These are phyloP conservation scores for Leucophenga montana DNA, from an alignment of 2,888 invertebrate genomes.

Conservation along the genomic window DNA sequence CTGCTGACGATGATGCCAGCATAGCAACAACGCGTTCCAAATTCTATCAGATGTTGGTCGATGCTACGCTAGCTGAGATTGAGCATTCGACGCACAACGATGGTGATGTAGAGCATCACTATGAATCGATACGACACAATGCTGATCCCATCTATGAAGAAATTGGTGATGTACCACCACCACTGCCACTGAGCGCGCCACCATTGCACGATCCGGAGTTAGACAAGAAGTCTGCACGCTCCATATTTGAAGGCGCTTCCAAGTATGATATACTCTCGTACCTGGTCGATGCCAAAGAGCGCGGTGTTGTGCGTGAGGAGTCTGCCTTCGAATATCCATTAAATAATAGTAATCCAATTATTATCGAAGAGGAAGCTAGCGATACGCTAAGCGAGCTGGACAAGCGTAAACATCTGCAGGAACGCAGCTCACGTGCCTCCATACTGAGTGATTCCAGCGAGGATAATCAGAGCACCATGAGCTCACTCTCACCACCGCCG, in stretches of 20 bases:
- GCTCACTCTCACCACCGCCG: slow-evolving; percentile 72
- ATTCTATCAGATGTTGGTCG: slow-evolving; percentile 83
- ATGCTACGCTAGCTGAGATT: slow-evolving; percentile 81
- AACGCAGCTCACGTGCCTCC: slow-evolving; percentile 81
- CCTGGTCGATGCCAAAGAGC: slow-evolving; percentile 88
- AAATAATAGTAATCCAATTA: slow-evolving; percentile 74
- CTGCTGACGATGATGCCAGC: slow-evolving; percentile 74
- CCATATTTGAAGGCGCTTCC: slow-evolving; percentile 86
- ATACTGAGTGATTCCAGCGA: slow-evolving; percentile 90
- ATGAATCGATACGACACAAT: slow-evolving; percentile 79
- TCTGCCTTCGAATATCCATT: slow-evolving; percentile 79
- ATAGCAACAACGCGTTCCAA: slow-evolving; percentile 77
- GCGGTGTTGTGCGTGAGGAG: slow-evolving; percentile 82
- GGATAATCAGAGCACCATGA: slow-evolving; percentile 81
- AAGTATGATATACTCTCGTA: slow-evolving; percentile 93
- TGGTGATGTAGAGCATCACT: slow-evolving; percentile 82
- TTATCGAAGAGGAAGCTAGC: slow-evolving; percentile 76
- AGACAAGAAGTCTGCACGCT: slow-evolving; percentile 79
- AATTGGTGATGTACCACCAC: slow-evolving; percentile 84
- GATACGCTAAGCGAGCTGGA: slow-evolving; percentile 77
- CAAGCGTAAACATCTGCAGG: slow-evolving; percentile 66
- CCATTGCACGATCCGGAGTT: slow-evolving; percentile 82
- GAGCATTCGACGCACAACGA: slow-evolving; percentile 77
- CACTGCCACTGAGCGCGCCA: slow-evolving; percentile 85
- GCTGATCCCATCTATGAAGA: slow-evolving; percentile 86